phyloP scores from a whole-genome alignment of 2,797 vertebrate species.

The Brachyalestes nurse region DNA sequence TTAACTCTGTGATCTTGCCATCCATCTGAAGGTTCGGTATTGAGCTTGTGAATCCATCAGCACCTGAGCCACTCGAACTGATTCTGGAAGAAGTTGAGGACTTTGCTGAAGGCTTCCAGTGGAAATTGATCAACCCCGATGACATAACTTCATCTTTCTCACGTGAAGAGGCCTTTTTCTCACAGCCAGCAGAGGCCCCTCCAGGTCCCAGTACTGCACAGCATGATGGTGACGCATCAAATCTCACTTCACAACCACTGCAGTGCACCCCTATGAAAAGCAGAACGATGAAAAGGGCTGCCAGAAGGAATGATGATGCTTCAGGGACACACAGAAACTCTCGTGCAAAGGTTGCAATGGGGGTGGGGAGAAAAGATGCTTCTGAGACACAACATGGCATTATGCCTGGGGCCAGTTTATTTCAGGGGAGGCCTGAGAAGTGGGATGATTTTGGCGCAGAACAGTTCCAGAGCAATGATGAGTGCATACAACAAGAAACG shows the following conservation, averaged over 20 bases:
- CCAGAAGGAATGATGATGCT: neutral
- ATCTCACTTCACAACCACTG: neutral
- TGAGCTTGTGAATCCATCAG: slow-evolving; percentile 77
- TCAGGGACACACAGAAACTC: neutral
- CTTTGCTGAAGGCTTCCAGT: slow-evolving; percentile 85
- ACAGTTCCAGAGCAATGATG: neutral
- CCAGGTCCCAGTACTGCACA: neutral
- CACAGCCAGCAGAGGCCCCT: neutral
- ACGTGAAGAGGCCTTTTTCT: neutral
- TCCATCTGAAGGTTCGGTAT: slow-evolving; percentile 86
- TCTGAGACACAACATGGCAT: too few species aligned
- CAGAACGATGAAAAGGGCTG: neutral
- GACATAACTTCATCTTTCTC: slow-evolving; percentile 33
- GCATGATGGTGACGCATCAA: slow-evolving; percentile 8
- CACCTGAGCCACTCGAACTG: slow-evolving; percentile 58
- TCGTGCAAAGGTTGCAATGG: neutral
- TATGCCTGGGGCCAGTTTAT: neutral
- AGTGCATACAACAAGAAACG: slow-evolving; percentile 1
- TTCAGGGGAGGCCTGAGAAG: slow-evolving; percentile 7
- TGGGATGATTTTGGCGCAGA: neutral
- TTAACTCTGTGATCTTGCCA: neutral
- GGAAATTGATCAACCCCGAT: slow-evolving; percentile 79
- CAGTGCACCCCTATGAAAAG: neutral
- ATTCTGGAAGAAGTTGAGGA: slow-evolving; percentile 67
- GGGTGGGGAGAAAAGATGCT: neutral